Base-by-base conservation (phyloP, 2,888 invertebrate species). In the Caenorhabditis becei region DNA sequence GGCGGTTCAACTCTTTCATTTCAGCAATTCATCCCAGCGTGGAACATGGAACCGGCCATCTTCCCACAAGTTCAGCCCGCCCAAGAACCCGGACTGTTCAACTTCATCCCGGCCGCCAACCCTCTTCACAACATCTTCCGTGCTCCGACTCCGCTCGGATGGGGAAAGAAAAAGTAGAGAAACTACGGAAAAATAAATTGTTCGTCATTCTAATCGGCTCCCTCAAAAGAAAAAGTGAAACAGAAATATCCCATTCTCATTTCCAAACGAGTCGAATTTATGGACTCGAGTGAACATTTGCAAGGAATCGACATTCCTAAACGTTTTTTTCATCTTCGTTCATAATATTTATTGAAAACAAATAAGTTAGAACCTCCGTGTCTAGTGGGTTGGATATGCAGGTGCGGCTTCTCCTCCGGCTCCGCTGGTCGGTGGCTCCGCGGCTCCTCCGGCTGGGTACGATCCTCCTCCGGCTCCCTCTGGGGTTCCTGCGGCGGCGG, bases 391-490 rank as follows among this genome's bases (percentile, higher is more conserved):
- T 53, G 75, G 75, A 28, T 77, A 77, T 35, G 75, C 75, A 44
- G 75, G 75, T 5, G 75, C 66, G 28, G 75, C 75, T 18, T 75
- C 62, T 63, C 49, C 59, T 59, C 59, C 54, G n/a, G 18, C 44
- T 28, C 56, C 28, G 28, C 56, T 28, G 26, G 56, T 28, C 20
- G 28, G 28, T 28, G 56, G 32, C 26, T 26, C 28, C 2, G 28
- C 56, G 20, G 56, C 56, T 18, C 28, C 69, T 69, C 71, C 71
- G 18, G 59, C 71, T 70, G 70, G 70, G 10, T 61, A 51, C 14
- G 32, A 61, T 14, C 71, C 71, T 54, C 71, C 71, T 62, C 71
- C 74, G 49, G 74, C 63, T 66, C 75, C 66, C 28, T 65, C 74
- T 37, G 74, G 72, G 20, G 44, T 63, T 10, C 63, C 67, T 14